phyloP scores from a whole-genome alignment of 1,140 invertebrate species.

The Bicyclus anynana region DNA sequence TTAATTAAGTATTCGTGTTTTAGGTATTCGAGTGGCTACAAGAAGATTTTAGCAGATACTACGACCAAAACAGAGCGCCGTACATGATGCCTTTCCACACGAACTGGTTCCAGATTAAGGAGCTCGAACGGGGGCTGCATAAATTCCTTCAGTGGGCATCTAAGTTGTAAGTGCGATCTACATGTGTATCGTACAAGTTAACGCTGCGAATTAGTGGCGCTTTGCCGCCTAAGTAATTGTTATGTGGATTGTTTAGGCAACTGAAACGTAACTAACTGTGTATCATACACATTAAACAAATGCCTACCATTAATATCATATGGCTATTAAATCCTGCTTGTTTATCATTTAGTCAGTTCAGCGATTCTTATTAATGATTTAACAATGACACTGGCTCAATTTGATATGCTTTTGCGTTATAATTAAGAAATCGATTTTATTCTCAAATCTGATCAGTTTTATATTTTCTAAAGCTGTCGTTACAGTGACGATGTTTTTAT shows the following conservation, averaged over 20 bases:
- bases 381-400: no score
- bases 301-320: no score
- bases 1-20: background rate
- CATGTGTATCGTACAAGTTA: background rate
- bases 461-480: no score
- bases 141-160: conserved; percentile 92
- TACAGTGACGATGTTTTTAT: no score
- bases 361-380: no score
- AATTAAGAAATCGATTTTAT: no score
- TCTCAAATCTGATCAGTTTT: no score
- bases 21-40: conserved; percentile 91
- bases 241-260: background rate
- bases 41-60: conserved; percentile 92
- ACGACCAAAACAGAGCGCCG: conserved; percentile 91
- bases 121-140: conserved; percentile 88
- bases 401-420: no score
- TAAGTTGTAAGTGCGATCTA: conserved; percentile 83
- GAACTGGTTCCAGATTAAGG: conserved; percentile 96
- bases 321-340: no score
- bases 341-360: no score
- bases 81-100: conserved; percentile 97
- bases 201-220: background rate
- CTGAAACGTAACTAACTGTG: background rate
- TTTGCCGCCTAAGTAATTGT: background rate
- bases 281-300: background rate